Conservation (phyloP, 2,888 invertebrate species). For the Cenopis cana region DNA sequence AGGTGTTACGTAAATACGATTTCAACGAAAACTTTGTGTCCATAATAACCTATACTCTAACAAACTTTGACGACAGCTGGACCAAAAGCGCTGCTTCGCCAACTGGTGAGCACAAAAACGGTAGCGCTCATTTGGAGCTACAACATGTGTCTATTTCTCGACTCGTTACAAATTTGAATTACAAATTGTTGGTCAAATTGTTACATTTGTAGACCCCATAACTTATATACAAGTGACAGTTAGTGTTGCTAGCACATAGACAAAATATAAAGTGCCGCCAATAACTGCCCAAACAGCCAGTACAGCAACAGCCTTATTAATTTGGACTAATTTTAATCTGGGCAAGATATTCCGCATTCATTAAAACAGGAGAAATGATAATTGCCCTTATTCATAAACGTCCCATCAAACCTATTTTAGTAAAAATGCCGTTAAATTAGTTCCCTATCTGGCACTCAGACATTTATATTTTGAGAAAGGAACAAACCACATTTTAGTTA, state of each 20-base stretch:
- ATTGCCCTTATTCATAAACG: neutral
- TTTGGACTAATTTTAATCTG: conserved; percentile 35
- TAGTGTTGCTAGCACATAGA: conserved; percentile 40
- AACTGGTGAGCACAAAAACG: too few species aligned
- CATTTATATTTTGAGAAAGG: too few species aligned
- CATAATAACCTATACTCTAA: too few species aligned
- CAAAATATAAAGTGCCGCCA: conserved; percentile 35
- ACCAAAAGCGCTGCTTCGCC: too few species aligned
- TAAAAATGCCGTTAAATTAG: too few species aligned
- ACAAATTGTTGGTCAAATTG: neutral
- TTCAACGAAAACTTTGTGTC: too few species aligned
- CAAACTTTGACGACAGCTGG: too few species aligned
- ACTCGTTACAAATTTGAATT: neutral
- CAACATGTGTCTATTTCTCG: neutral
- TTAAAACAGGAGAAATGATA: conserved; percentile 6
- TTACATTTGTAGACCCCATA: neutral
- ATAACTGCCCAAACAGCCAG: conserved; percentile 32
- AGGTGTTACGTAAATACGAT: too few species aligned
- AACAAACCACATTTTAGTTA: too few species aligned
- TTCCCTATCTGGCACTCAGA: too few species aligned
- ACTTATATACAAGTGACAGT: conserved; percentile 39
- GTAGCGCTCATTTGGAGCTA: too few species aligned
- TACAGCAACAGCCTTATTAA: conserved; percentile 32
- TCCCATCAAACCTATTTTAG: too few species aligned
- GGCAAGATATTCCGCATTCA: conserved; percentile 35